Percentiles rank a stretch among this genome's conserved stretches.
These are phyloP conservation scores for Phortica magna DNA, from an alignment of 2,888 invertebrate genomes.

Conservation along the genomic window DNA sequence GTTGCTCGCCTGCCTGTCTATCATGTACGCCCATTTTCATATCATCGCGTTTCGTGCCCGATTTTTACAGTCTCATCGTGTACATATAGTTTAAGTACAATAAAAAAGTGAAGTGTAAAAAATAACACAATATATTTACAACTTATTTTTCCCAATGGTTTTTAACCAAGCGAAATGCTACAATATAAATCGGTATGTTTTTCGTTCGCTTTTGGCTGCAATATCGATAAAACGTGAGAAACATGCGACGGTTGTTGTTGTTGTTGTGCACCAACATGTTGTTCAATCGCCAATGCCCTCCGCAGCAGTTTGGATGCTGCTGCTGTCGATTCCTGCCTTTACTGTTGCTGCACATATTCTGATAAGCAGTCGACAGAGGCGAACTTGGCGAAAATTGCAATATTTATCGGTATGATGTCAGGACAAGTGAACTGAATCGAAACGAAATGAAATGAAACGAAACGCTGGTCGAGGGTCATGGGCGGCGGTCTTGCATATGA, in stretches of 20 bases:
- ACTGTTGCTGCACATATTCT: slow-evolving; percentile 7
- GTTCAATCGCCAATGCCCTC: background rate
- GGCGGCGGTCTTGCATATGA: background rate
- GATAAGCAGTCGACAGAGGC: background rate
- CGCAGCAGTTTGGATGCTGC: background rate
- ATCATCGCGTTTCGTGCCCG: slow-evolving; percentile 4
- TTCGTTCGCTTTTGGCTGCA: slow-evolving; percentile 23
- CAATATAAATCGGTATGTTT: slow-evolving; percentile 45
- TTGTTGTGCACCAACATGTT: background rate
- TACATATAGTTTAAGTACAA: background rate
- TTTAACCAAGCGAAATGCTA: slow-evolving; percentile 23
- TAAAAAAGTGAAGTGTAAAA: slow-evolving; percentile 8
- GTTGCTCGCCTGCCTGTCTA: slow-evolving; percentile 10
- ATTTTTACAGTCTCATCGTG: background rate
- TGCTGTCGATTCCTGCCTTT: background rate
- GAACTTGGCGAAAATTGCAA: slow-evolving; percentile 51
- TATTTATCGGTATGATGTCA: slow-evolving; percentile 60
- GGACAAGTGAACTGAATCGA: slow-evolving; percentile 55
- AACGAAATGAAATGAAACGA: background rate
- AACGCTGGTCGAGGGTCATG: slow-evolving; percentile 42
- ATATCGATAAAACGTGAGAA: slow-evolving; percentile 54
- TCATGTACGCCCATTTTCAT: slow-evolving; percentile 21
- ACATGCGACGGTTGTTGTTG: background rate
- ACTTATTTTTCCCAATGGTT: background rate
- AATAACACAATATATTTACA: slow-evolving; percentile 31